Conservation (phyloP, 2,888 invertebrate genomes). For the Phanerotoma sp. region DNA sequence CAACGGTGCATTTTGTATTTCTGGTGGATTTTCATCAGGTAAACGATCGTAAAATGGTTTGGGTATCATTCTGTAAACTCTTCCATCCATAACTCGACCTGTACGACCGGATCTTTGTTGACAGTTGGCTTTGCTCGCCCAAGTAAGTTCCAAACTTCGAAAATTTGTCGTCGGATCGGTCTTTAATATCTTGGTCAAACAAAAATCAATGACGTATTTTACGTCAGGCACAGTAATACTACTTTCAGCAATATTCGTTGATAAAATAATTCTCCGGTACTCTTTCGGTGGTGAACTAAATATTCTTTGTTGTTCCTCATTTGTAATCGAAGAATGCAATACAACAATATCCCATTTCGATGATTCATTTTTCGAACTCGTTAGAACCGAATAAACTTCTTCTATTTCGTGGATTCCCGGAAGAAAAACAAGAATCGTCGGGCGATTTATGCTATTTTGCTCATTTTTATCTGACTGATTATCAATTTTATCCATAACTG, state of each 20-base stretch:
- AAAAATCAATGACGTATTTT: conserved; percentile 91
- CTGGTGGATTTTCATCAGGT: conserved; percentile 66
- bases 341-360: conserved; percentile 63
- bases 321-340: conserved; percentile 76
- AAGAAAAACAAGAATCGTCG: conserved; percentile 83
- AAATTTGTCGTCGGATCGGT: conserved; percentile 78
- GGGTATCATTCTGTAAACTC: conserved; percentile 80
- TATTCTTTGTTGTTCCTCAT: conserved; percentile 71
- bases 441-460: conserved; percentile 44
- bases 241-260: conserved; percentile 92
- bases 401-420: conserved; percentile 88
- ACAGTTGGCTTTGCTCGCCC: conserved; percentile 90
- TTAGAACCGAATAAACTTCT: conserved; percentile 61
- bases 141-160: conserved; percentile 73
- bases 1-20: conserved; percentile 79
- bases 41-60: conserved; percentile 66
- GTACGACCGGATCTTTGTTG: conserved; percentile 88
- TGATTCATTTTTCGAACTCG: conserved; percentile 24
- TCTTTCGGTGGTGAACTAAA: conserved; percentile 66
- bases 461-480: conserved; percentile 9
- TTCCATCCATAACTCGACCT: conserved; percentile 82
- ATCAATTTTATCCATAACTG: conserved; percentile 67
- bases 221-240: conserved; percentile 89
- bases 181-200: conserved; percentile 80
- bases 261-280: conserved; percentile 78